A percentile compares a stretch with the other conserved stretches of the same genome.
phyloP scores from a whole-genome alignment of 2,797 vertebrate genomes.

The Coracias cyanogaster region DNA sequence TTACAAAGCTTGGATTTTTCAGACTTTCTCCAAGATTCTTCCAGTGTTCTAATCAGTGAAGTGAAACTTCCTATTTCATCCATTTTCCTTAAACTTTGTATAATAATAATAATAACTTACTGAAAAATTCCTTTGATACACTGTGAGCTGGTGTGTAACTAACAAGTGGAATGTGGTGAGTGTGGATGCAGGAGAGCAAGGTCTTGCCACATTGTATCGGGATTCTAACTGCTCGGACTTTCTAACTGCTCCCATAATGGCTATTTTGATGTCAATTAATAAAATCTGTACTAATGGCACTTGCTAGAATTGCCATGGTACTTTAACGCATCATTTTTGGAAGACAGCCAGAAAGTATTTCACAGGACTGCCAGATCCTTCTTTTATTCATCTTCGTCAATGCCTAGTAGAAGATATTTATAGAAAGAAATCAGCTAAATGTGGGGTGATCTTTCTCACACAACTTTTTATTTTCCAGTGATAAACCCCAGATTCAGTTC shows the following conservation, averaged over 20 bases:
- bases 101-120: background rate
- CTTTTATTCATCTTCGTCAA: background rate
- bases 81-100: background rate
- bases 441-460: background rate
- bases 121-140: background rate
- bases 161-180: background rate
- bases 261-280: background rate
- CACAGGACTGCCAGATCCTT: background rate
- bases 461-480: background rate
- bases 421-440: background rate
- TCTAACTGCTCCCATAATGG: background rate
- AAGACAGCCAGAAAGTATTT: background rate
- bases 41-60: background rate
- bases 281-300: accelerated
- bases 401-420: background rate
- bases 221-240: background rate
- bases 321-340: background rate
- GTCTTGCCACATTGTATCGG: background rate
- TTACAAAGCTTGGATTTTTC: background rate
- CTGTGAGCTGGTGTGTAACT: background rate
- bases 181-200: background rate
- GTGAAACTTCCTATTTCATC: background rate
- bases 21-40: background rate
- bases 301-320: background rate
- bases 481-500: background rate